These are phyloP conservation scores for Ectemnius continuus DNA, from an alignment of 2,888 invertebrate genomes.

Conservation along the genomic window DNA sequence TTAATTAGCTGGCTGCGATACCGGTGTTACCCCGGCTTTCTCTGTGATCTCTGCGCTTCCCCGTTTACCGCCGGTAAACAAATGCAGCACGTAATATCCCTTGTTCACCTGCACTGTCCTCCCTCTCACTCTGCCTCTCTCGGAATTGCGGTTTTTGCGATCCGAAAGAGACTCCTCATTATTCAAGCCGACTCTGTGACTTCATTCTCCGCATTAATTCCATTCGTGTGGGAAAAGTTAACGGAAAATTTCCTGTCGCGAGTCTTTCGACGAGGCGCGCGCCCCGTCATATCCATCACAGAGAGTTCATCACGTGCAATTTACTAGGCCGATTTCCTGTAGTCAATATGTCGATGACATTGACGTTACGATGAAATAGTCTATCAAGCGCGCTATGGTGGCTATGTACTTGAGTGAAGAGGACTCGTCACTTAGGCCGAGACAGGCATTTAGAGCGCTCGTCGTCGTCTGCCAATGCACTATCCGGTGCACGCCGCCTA, in stretches of 20 bases:
- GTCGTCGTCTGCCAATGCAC: neutral
- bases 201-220: too few species aligned
- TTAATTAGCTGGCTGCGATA: constrained; percentile 41
- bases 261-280: too few species aligned
- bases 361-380: too few species aligned
- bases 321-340: too few species aligned
- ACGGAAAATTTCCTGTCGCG: too few species aligned
- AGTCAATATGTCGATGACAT: too few species aligned
- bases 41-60: constrained; percentile 16
- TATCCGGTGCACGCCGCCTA: constrained; percentile 6
- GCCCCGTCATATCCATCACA: too few species aligned
- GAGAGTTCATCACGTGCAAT: too few species aligned
- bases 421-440: neutral
- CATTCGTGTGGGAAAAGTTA: too few species aligned
- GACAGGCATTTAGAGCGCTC: neutral
- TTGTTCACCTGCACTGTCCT: neutral
- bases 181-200: too few species aligned
- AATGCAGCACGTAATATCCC: neutral
- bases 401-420: neutral
- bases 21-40: constrained; percentile 1
- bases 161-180: too few species aligned
- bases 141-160: neutral
- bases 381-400: too few species aligned
- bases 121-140: neutral
- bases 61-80: neutral